Percentiles rank a stretch among this genome's conserved stretches.
phyloP scores from a whole-genome alignment of 2,797 vertebrate genomes.

The Coreius guichenoti region DNA sequence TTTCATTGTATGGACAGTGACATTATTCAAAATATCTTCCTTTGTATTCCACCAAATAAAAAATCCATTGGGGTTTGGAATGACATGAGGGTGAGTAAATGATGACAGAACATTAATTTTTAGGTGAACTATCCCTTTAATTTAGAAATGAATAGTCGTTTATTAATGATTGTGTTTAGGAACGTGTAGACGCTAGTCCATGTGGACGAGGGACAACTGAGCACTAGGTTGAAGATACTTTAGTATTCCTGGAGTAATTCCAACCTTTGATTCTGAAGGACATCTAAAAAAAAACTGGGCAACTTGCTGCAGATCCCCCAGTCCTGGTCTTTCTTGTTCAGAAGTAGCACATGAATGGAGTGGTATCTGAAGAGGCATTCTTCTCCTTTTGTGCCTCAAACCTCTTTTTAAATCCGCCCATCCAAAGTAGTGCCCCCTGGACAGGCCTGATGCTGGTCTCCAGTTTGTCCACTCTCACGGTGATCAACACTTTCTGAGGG shows the following conservation, averaged over 20 bases:
- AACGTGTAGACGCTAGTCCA: not conserved
- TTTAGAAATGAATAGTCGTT: not conserved
- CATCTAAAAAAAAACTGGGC: not conserved
- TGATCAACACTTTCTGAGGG: slow-evolving; percentile 41
- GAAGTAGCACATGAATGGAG: slow-evolving; percentile 17
- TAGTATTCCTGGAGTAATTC: not conserved
- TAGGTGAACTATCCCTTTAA: not conserved
- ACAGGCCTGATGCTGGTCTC: slow-evolving; percentile 37
- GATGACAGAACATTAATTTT: not conserved
- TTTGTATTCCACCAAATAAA: not conserved
- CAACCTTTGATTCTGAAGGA: not conserved
- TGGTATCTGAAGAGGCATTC: slow-evolving; percentile 41
- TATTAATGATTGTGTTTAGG: not conserved
- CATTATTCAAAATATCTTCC: not conserved
- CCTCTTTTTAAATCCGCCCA: slow-evolving; percentile 31
- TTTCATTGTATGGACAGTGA: not conserved
- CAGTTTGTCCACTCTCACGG: slow-evolving; percentile 43
- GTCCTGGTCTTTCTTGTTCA: not conserved
- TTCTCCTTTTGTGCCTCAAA: slow-evolving; percentile 50
- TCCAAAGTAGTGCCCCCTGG: slow-evolving; percentile 36
- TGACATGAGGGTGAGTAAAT: not conserved
- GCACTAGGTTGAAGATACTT: not conserved
- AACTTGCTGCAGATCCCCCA: not conserved
- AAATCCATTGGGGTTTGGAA: not conserved
- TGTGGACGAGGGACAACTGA: not conserved